A percentile compares a stretch with the other conserved stretches of the same genome.
phyloP scores from a whole-genome alignment of 2,797 vertebrate species.

The Phrynocephalus guinanensis region DNA sequence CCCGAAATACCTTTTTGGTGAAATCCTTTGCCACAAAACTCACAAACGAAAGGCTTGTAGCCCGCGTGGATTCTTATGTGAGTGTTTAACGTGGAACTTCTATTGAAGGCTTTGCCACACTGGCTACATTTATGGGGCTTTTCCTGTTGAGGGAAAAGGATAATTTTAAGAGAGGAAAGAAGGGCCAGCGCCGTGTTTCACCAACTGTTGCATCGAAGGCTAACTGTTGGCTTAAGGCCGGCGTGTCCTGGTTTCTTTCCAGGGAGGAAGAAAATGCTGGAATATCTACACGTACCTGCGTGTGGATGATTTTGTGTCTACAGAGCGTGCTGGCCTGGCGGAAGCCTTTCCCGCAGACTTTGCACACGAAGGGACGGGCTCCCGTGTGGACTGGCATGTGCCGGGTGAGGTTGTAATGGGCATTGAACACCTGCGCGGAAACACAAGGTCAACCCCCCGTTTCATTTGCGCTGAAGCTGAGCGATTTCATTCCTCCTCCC shows the following conservation, averaged over 20 bases:
- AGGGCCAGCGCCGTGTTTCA: too few species aligned
- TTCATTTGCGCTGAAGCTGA: background rate
- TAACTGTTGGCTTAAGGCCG: too few species aligned
- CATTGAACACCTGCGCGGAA: conserved; percentile 87
- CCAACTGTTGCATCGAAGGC: too few species aligned
- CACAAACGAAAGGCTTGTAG: conserved; percentile 92
- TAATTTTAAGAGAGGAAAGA: background rate
- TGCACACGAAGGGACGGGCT: conserved; percentile 89
- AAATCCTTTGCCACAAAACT: conserved; percentile 93
- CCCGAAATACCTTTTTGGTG: conserved; percentile 88
- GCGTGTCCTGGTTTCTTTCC: too few species aligned
- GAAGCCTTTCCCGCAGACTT: conserved; percentile 90
- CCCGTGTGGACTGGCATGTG: conserved; percentile 92
- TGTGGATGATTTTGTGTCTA: conserved; percentile 91
- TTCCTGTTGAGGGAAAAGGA: conserved; percentile 76
- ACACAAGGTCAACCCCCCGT: conserved; percentile 30
- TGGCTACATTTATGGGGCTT: conserved; percentile 92
- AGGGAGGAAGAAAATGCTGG: too few species aligned
- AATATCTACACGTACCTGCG: conserved; percentile 80
- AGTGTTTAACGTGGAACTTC: conserved; percentile 91
- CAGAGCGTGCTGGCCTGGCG: conserved; percentile 90
- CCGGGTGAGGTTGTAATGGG: conserved; percentile 88
- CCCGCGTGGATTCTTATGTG: conserved; percentile 91
- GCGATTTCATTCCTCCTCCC: too few species aligned
- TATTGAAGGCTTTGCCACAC: conserved; percentile 92